Conservation (phyloP, 2,113 vertebrate species). For the Notarius lentiginosus region DNA sequence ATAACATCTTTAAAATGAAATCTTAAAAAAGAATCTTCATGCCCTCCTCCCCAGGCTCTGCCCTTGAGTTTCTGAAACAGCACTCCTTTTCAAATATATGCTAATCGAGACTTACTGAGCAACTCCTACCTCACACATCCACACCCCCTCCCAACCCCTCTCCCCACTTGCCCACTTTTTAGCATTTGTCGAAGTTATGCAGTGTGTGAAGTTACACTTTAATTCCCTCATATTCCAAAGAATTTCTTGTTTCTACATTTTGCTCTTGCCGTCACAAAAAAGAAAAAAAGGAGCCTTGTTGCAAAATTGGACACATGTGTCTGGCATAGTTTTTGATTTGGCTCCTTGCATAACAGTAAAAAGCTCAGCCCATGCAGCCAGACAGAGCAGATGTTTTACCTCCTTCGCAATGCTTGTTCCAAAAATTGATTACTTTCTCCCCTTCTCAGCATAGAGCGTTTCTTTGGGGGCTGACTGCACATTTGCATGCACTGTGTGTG, state of each 20-base stretch:
- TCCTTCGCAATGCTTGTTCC: background rate
- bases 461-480: conserved; percentile 38
- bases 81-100: no score
- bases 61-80: no score
- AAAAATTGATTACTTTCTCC: background rate
- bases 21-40: no score
- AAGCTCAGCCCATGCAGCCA: background rate
- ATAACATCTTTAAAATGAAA: no score
- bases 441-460: background rate
- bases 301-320: conserved; percentile 26
- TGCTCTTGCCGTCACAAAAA: background rate
- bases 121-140: no score
- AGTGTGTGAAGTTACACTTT: no score
- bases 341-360: background rate
- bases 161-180: no score
- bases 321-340: conserved; percentile 8
- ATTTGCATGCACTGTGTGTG: conserved; percentile 59
- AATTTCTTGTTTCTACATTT: background rate
- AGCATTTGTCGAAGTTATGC: no score
- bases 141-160: no score
- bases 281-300: background rate
- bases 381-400: conserved; percentile 23
- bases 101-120: no score
- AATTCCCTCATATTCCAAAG: background rate
- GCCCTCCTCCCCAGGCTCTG: no score